Base-by-base conservation (phyloP, 2,888 invertebrate species). In the Cheilosia variabilis region DNA sequence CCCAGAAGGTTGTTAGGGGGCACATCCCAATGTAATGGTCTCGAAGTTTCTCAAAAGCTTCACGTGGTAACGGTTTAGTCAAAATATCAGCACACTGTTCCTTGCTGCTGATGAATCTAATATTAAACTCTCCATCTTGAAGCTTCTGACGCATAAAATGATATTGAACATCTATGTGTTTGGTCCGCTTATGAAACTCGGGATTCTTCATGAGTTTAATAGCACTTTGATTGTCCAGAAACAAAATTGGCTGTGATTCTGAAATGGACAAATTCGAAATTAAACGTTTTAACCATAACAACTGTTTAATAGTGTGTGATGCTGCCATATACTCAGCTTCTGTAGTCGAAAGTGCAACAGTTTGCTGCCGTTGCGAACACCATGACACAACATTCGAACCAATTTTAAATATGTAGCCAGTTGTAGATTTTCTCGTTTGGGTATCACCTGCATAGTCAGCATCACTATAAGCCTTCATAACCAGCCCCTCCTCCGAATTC, bases 331-430 rank as follows among this genome's bases (percentile, higher is more conserved):
- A 87, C 71, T 90, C 89, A 0, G 90, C 89, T 57, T 84, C 83
- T 0, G 86, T 90, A 4, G 90, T 89, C 0, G 89, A 90, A 31
- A 89, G 81, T 17, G 89, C 82, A 15, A 91, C 89, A 6, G 83
- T 79, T 65, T 87, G 71, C 82, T 91, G 90, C 45, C 88, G 60
- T 69, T 88, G 78, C 43, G 89, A 90, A n/a, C 65, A 43, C 90
- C 90, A 91, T 0, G 88, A 87, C 2, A 91, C 87, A 0, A 88
- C 75, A 31, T 88, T 88, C 13, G 82, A 87, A 19, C 87, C 77
- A 10, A 88, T 75, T 45, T 83, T 31, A 65, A 88, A 87, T 5
- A 89, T 80, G 50, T 75, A 87, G 2, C 88, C 88, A 65, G 75
- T 72, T 1, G 88, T 88, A 17, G 89, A 88, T 27, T 72, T 52